Evolutionary conservation across 2,113 vertebrate species (phyloP), one percentile per base, ranked within the genome.

Genomic region (Mus pahari): DNA sequence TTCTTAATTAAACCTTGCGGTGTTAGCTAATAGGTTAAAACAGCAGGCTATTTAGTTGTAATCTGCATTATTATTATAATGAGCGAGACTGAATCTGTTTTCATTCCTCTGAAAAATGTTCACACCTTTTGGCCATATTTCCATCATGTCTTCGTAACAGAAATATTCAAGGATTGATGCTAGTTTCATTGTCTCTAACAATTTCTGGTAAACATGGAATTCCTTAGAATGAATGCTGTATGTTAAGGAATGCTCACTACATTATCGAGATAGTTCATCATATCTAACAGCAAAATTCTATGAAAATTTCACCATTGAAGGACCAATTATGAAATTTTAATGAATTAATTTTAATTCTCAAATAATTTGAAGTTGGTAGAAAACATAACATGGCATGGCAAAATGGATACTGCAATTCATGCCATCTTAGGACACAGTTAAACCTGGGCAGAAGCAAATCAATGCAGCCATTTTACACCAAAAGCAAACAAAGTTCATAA

Each of bases 101-200:
- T 79, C 62, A 87, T 60, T n/a, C 33, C n/a, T 90, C 17, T 88
- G 42, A 3, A 93, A 90, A 84, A 45, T 82, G 20, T 83, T 90
- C 31, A 60, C 26, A 26, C n/a, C 26, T 28, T 78, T 90, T 88
- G 75, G 24, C 33, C 8, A 62, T 62, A 96, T 82, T 94, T 94
- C 87, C 87, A 20, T n/a, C 73, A 28, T 94, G 75, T 86, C 86
- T 79, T 58, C 82, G 7, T 78, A 88, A 89, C 10, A 17, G 82
- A 96, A 87, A 84, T 92, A 92, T 73, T 95, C 42, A 91, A n/a
- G 16, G 45, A 74, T 7, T 93, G 64, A 83, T 93, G 33, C 50
- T 81, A 82, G 87, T 94, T 91, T 92, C 68, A 96, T 77, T 60
- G 58, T 31, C 64, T 83, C 75, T 93, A 77, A 24, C 60, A 92